Conservation (phyloP, 2,113 vertebrate species). For the Phocoena phocoena region DNA sequence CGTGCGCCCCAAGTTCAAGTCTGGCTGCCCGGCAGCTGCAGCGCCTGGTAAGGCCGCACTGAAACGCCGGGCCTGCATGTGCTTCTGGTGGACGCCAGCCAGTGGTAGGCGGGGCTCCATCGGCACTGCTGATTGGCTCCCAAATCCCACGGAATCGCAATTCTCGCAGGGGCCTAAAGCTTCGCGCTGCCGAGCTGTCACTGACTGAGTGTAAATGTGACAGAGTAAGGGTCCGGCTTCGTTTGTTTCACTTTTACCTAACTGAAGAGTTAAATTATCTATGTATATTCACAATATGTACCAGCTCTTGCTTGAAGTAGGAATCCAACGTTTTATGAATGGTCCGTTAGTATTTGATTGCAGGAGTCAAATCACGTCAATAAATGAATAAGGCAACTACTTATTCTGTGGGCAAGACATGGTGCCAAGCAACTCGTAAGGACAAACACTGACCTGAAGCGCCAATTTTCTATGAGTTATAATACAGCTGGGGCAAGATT, state of each 20-base stretch:
- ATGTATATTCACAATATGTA: background rate
- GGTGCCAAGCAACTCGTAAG: background rate
- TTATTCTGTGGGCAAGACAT: background rate
- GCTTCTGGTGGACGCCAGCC: background rate
- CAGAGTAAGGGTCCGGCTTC: rapidly evolving
- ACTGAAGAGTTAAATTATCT: background rate
- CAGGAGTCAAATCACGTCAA: background rate
- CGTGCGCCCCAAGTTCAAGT: rapidly evolving
- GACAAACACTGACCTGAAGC: background rate
- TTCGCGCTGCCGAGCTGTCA: rapidly evolving
- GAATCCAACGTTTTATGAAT: background rate
- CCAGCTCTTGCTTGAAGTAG: background rate
- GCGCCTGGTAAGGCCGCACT: rapidly evolving
- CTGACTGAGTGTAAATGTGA: rapidly evolving
- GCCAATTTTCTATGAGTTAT: background rate
- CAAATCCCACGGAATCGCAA: background rate
- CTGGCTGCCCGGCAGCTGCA: rapidly evolving
- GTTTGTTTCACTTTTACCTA: background rate
- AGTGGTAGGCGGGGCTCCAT: background rate
- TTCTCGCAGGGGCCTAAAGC: background rate
- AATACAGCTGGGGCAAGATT: background rate
- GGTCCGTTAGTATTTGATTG: background rate
- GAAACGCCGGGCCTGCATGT: rapidly evolving
- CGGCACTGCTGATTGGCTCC: background rate
- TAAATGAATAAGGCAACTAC: background rate